Evolutionary conservation across 2,888 invertebrate species (phyloP), one percentile per base, ranked within the genome.

Genomic region (Zelleria hepariella): DNA sequence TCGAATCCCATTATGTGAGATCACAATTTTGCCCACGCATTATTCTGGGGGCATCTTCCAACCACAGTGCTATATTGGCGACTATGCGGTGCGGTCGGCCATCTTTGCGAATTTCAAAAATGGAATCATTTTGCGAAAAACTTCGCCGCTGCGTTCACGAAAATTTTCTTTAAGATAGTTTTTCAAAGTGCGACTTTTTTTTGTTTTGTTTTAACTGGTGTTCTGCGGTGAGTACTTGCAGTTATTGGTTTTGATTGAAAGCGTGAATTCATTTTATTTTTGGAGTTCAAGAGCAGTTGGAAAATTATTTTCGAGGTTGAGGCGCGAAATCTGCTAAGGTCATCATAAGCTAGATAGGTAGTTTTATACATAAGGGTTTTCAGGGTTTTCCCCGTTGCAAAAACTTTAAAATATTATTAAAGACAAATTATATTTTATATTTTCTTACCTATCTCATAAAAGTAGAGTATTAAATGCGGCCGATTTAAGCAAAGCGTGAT

Each of bases 21-120:
- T 80, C 82, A 84, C 83, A 82, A 82, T 73, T 80, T 79, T 42
- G 32, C 32, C 32, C 77, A 74, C 70, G 69, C 72, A 67, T 67
- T 74, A 74, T 42, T 42, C 70, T 72, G 73, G 64, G 71, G 64
- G 70, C 75, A 72, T 74, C 76, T 78, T 75, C 71, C 69, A 68
- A 71, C 32, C 32, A 67, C 73, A 85, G 84, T 84, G 69, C 67
- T 67, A 66, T 66, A 70, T 70, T 65, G 74, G 70, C 73, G 62
- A 75, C 66, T 73, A 66, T 21, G 63, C 72, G 67, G 75, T 73
- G 77, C 79, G 80, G 82, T 82, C 82, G 86, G 32, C 32, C 32
- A 42, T n/a, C n/a, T 79, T 69, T 68, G 63, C 66, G 64, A 64
- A 64, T 70, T 68, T 66, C 64, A 65, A 74, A 72, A 63, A 74